Evolutionary conservation across 2,888 invertebrate genomes (phyloP).

Genomic region (Nomada lathburiana): DNA sequence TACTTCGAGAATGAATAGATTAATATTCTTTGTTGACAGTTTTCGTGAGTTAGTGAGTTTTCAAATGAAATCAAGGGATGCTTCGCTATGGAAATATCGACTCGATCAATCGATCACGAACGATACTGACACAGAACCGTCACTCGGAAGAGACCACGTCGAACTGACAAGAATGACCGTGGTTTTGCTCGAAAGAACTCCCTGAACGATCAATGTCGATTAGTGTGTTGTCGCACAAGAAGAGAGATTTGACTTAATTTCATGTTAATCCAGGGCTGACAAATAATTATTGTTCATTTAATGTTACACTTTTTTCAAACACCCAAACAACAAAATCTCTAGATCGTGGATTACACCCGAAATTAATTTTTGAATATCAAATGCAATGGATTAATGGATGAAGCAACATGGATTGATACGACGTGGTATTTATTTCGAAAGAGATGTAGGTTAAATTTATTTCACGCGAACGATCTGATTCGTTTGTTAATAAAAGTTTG

Average conservation of each 20-base stretch:
- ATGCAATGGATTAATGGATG: background rate
- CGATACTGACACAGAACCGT: constrained; percentile 28
- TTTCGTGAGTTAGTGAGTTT: too few species aligned
- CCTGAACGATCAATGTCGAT: constrained; percentile 23
- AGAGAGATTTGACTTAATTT: background rate
- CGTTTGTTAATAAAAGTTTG: background rate
- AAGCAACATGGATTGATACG: background rate
- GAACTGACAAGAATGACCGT: constrained; percentile 44
- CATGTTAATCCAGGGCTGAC: background rate
- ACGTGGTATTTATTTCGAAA: background rate
- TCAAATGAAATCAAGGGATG: too few species aligned
- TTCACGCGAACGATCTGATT: background rate
- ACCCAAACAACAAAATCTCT: background rate
- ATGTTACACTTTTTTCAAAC: background rate
- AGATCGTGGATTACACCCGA: background rate
- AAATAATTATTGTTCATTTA: background rate
- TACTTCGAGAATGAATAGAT: too few species aligned
- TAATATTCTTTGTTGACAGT: too few species aligned
- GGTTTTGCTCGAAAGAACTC: constrained; percentile 33
- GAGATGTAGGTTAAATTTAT: background rate
- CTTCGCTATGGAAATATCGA: background rate
- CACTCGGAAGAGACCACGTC: constrained; percentile 34
- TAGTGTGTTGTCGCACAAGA: background rate
- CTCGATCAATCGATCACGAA: constrained; percentile 18
- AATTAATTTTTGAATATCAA: background rate